These are phyloP conservation scores for Nephotettix cincticeps DNA, from an alignment of 1,140 invertebrate species.

Conservation along the genomic window DNA sequence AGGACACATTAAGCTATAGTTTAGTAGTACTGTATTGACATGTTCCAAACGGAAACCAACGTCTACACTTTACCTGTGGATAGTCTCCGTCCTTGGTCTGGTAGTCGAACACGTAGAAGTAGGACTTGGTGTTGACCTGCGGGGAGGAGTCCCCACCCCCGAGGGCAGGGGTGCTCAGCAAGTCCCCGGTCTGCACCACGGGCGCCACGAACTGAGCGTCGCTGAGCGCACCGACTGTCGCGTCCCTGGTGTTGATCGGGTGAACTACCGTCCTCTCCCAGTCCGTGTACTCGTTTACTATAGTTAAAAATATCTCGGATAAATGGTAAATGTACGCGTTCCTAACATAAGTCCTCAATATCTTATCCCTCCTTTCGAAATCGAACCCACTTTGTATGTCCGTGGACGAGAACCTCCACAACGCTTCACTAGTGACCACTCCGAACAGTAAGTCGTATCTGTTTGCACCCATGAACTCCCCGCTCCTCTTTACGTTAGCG, in stretches of 20 bases:
- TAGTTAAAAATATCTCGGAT: slow-evolving; percentile 94
- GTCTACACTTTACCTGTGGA: slow-evolving; percentile 74
- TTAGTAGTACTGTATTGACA: too few species aligned
- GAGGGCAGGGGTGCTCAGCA: slow-evolving; percentile 59
- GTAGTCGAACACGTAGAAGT: slow-evolving; percentile 93
- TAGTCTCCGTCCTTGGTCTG: slow-evolving; percentile 90
- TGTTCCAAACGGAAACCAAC: too few species aligned
- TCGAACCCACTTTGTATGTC: slow-evolving; percentile 90
- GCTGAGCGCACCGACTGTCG: slow-evolving; percentile 87
- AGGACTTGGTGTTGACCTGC: slow-evolving; percentile 56
- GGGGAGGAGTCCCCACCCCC: not conserved
- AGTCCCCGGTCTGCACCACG: slow-evolving; percentile 77
- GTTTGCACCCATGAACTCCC: slow-evolving; percentile 52
- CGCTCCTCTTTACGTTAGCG: slow-evolving; percentile 49
- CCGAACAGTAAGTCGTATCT: slow-evolving; percentile 81
- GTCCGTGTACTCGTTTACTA: slow-evolving; percentile 96
- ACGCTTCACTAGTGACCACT: slow-evolving; percentile 78
- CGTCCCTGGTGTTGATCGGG: slow-evolving; percentile 88
- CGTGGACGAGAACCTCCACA: slow-evolving; percentile 77
- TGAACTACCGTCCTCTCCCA: slow-evolving; percentile 92
- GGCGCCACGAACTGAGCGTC: slow-evolving; percentile 91
- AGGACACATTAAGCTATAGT: too few species aligned
- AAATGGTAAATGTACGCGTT: slow-evolving; percentile 94
- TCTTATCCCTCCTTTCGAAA: slow-evolving; percentile 82
- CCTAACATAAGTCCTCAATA: slow-evolving; percentile 89